A percentile compares a stretch with the other conserved stretches of the same genome.
These are phyloP conservation scores for Scaptomyza hsui DNA, from an alignment of 1,140 invertebrate species.

Conservation along the genomic window DNA sequence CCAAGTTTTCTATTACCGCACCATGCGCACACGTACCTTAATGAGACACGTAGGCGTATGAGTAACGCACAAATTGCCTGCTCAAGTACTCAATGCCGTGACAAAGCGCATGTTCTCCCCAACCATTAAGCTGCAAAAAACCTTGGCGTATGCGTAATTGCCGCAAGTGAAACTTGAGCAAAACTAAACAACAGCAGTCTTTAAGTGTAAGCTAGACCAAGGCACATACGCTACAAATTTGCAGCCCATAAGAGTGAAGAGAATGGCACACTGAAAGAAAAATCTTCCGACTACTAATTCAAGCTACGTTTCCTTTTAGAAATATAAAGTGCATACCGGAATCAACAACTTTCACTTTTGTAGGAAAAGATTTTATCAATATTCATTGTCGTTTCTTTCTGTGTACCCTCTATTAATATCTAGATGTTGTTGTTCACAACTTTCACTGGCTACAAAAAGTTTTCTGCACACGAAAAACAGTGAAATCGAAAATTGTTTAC, in stretches of 20 bases:
- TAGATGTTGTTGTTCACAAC: slow-evolving; percentile 41
- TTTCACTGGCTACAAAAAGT: slow-evolving; percentile 65
- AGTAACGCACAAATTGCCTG: slow-evolving; percentile 65
- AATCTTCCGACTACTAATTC: too few relatives aligned
- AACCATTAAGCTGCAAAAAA: slow-evolving; percentile 24
- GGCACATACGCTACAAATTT: slow-evolving; percentile 37
- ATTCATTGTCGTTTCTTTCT: not conserved
- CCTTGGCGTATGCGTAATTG: slow-evolving; percentile 50
- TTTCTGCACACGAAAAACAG: slow-evolving; percentile 75
- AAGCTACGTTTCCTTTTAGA: too few relatives aligned
- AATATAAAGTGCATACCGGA: too few relatives aligned
- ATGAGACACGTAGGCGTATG: slow-evolving; percentile 80
- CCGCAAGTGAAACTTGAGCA: slow-evolving; percentile 34
- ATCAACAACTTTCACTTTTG: too few relatives aligned
- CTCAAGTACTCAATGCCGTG: slow-evolving; percentile 45
- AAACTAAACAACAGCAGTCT: slow-evolving; percentile 23
- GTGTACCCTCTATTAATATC: slow-evolving; percentile 1
- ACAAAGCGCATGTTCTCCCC: slow-evolving; percentile 21
- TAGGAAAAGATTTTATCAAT: too few relatives aligned
- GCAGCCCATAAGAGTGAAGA: slow-evolving; percentile 16
- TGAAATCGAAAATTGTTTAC: slow-evolving; percentile 81
- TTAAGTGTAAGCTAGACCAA: slow-evolving; percentile 20
- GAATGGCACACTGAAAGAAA: not conserved
- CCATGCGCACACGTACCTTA: slow-evolving; percentile 56
- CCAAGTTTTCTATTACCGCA: slow-evolving; percentile 77